Conservation (phyloP, 2,113 vertebrate species). For the Laterallus jamaicensis region DNA sequence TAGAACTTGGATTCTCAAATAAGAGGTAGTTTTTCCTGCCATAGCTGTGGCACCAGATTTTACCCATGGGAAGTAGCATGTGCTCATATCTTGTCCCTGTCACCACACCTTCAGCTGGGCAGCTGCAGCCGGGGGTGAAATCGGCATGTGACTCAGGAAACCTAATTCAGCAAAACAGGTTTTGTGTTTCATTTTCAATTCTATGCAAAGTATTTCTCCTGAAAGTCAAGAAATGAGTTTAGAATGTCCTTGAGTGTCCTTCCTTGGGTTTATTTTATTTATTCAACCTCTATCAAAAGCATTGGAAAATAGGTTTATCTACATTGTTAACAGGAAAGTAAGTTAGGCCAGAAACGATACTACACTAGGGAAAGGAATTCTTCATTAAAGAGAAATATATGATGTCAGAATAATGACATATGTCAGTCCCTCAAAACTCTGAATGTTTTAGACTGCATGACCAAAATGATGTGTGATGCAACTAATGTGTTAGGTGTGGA, state of each 20-base stretch:
- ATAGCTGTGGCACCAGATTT: background rate
- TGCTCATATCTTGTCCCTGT: background rate
- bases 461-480: background rate
- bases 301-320: background rate
- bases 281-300: background rate
- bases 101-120: background rate
- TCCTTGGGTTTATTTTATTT: background rate
- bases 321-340: background rate
- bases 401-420: background rate
- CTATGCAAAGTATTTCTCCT: background rate
- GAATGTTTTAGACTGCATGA: background rate
- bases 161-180: background rate
- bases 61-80: fast-evolving
- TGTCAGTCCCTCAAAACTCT: background rate
- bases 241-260: background rate
- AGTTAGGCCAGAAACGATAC: background rate
- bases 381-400: background rate
- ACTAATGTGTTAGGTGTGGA: background rate
- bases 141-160: fast-evolving
- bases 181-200: background rate
- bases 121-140: background rate
- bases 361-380: background rate
- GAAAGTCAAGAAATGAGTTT: background rate
- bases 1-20: background rate
- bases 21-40: background rate